Evolutionary conservation across 2,113 vertebrate genomes (phyloP).

Genomic region (Lucifuga dentata): DNA sequence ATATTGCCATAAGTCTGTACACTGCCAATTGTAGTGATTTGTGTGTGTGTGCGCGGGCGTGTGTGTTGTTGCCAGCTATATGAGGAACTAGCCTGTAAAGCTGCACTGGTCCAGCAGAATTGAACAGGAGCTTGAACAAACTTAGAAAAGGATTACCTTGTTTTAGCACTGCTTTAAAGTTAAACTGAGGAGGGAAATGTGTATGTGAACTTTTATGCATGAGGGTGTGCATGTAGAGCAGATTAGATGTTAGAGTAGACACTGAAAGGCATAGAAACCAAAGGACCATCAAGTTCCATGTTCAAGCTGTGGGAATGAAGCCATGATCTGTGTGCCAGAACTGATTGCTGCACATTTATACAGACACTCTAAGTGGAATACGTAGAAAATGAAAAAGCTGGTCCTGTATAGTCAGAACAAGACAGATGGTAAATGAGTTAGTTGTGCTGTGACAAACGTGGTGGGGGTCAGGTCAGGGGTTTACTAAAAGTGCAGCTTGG

Average conservation of each 20-base stretch:
- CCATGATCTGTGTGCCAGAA: constrained; percentile 46
- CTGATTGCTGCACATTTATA: constrained; percentile 37
- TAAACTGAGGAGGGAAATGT: constrained; percentile 18
- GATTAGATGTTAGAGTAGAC: constrained; percentile 7
- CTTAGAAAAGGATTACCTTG: constrained; percentile 16
- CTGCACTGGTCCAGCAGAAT: constrained; percentile 6
- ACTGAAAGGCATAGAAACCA: constrained; percentile 46
- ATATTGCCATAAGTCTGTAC: constrained; percentile 42
- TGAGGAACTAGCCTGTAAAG: constrained; percentile 3
- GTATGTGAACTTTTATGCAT: constrained; percentile 10
- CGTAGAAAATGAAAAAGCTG: constrained; percentile 14
- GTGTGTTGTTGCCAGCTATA: constrained; percentile 1
- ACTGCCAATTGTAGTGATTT: constrained; percentile 45
- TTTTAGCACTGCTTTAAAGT: constrained; percentile 22
- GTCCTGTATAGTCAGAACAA: constrained; percentile 51
- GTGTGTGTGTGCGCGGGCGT: constrained; percentile 23
- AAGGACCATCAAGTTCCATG: constrained; percentile 61
- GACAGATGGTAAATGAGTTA: constrained; percentile 61
- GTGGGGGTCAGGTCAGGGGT: constrained; percentile 8
- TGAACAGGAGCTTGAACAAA: constrained; percentile 46
- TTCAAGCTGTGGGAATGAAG: constrained; percentile 27
- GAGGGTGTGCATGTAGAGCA: constrained; percentile 24
- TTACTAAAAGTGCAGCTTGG: background rate
- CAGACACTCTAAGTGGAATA: constrained; percentile 47
- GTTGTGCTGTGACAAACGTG: constrained; percentile 22